Conservation (phyloP, 1,140 invertebrate species). For the Tetranychus cinnabarinus region DNA sequence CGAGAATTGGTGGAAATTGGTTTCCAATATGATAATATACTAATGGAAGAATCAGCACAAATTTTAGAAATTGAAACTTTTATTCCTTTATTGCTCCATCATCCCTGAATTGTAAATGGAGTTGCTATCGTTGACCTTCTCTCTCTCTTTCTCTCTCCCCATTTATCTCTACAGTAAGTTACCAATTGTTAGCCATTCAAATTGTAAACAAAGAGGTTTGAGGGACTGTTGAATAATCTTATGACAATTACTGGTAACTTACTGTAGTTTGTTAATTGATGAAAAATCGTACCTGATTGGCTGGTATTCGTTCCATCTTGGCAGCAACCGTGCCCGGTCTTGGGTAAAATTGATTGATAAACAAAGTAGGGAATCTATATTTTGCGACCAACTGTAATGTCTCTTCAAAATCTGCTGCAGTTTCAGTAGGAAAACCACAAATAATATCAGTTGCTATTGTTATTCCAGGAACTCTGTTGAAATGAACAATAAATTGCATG, state of each 20-base stretch:
- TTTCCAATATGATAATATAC: constrained; percentile 93
- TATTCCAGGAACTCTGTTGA: constrained; percentile 45
- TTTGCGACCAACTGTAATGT: constrained; percentile 59
- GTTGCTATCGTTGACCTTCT: too few relatives aligned
- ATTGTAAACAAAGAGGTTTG: too few relatives aligned
- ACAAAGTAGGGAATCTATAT: constrained; percentile 76
- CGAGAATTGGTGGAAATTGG: constrained; percentile 84
- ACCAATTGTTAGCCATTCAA: too few relatives aligned
- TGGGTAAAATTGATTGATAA: constrained; percentile 95
- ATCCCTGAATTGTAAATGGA: constrained; percentile 30
- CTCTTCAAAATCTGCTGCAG: constrained; percentile 63
- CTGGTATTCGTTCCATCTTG: constrained; percentile 51
- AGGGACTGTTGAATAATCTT: too few relatives aligned
- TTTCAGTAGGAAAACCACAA: constrained; percentile 94
- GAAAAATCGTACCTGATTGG: constrained; percentile 32
- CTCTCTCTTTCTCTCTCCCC: too few relatives aligned
- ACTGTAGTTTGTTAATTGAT: too few relatives aligned
- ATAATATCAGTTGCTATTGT: constrained; percentile 96
- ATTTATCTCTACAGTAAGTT: too few relatives aligned
- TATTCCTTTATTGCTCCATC: constrained; percentile 87
- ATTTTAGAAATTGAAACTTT: constrained; percentile 99
- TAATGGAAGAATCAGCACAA: constrained; percentile 98
- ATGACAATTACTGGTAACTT: too few relatives aligned
- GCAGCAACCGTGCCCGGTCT: constrained; percentile 85
- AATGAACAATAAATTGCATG: constrained; percentile 7